Percentiles rank a stretch among this genome's conserved stretches.
Evolutionary conservation across 2,888 invertebrate species (phyloP).

Genomic region (Nebria brevicollis): DNA sequence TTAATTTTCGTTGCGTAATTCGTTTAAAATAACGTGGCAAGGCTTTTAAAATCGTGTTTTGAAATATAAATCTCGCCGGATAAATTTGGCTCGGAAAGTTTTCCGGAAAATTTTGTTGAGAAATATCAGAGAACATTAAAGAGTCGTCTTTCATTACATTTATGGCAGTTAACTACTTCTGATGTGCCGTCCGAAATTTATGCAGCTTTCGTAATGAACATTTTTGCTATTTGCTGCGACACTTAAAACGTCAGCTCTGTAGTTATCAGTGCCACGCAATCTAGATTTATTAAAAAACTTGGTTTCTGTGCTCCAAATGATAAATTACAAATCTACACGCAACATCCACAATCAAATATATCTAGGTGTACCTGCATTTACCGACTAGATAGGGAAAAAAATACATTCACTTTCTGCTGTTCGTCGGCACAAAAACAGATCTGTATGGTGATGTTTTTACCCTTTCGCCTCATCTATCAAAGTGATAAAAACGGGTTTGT

Average conservation of each 20-base stretch:
- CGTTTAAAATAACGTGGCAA: neutral
- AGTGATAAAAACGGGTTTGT: neutral
- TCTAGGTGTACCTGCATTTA: neutral
- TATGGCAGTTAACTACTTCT: slow-evolving; percentile 43
- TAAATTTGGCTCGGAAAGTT: slow-evolving; percentile 34
- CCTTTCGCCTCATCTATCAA: neutral
- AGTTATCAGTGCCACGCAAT: slow-evolving; percentile 1
- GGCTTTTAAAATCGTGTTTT: slow-evolving; percentile 11
- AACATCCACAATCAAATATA: neutral
- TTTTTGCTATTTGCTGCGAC: slow-evolving; percentile 31
- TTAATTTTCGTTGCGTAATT: neutral
- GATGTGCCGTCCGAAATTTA: slow-evolving; percentile 35
- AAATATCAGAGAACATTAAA: slow-evolving; percentile 41
- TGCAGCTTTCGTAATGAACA: slow-evolving; percentile 40
- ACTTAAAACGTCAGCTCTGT: slow-evolving; percentile 12
- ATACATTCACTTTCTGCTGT: neutral
- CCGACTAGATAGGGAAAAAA: neutral
- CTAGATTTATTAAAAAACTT: neutral
- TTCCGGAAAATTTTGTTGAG: slow-evolving; percentile 24
- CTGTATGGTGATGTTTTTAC: neutral
- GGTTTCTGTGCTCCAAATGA: neutral
- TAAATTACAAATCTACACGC: neutral
- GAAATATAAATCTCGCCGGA: slow-evolving; percentile 28
- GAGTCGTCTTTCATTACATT: slow-evolving; percentile 40
- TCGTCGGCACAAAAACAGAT: neutral